phyloP scores from a whole-genome alignment of 2,113 vertebrate species.

The Danio rerio region GRCz12tu NC_133186.1:47056001-47056500 shows the following conservation, averaged over 20 bases:
- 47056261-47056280: not conserved
- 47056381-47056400: not conserved
- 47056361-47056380: not conserved
- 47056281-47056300: constrained; percentile 12
- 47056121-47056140: too few relatives aligned
- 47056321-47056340: not conserved
- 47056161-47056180: too few relatives aligned
- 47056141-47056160: too few relatives aligned
- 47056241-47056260: constrained; percentile 23
- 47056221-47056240: constrained; percentile 56
- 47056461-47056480: not conserved
- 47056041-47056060: not conserved
- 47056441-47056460: not conserved
- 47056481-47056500: too few relatives aligned
- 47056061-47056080: not conserved
- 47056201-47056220: constrained; percentile 24
- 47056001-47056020: not conserved
- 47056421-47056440: not conserved
- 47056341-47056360: not conserved
- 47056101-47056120: not conserved
- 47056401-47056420: too few relatives aligned
- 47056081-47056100: not conserved
- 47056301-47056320: not conserved
- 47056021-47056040: not conserved
- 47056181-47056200: too few relatives aligned